Conservation (phyloP, 2,113 vertebrate genomes). For the Caretta caretta region DNA sequence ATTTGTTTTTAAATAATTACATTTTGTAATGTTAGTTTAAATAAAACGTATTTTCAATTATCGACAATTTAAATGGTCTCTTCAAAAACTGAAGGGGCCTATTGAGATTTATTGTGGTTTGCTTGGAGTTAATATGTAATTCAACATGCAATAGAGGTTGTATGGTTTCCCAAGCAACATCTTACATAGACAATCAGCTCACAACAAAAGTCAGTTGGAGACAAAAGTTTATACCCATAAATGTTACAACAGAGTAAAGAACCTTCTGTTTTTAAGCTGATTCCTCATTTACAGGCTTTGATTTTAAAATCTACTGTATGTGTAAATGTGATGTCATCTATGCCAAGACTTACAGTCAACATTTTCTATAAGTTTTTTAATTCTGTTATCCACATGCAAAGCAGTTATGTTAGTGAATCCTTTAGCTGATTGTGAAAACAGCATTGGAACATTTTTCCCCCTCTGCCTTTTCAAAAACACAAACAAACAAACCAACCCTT, state of each 20-base stretch:
- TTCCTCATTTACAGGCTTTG: neutral
- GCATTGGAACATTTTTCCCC: neutral
- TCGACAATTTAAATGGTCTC: neutral
- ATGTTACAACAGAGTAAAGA: neutral
- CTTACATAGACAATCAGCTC: neutral
- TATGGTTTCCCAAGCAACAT: neutral
- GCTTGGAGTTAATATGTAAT: neutral
- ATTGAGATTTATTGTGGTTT: neutral
- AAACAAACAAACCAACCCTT: neutral
- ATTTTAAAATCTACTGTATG: neutral
- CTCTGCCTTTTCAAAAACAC: neutral
- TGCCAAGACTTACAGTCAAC: neutral
- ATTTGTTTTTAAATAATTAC: accelerated
- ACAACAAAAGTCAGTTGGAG: neutral
- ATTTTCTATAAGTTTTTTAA: neutral
- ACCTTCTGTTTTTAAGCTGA: neutral
- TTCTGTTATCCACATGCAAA: neutral
- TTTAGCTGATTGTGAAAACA: neutral
- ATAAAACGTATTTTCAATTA: neutral
- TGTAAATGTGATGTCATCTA: neutral
- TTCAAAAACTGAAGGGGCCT: neutral
- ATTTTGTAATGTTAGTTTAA: neutral
- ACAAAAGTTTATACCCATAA: neutral
- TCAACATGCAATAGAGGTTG: neutral
- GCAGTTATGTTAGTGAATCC: neutral